These are phyloP conservation scores for Sinohyriopsis cumingii DNA, from an alignment of 2,888 invertebrate genomes.

Conservation along the genomic window DNA sequence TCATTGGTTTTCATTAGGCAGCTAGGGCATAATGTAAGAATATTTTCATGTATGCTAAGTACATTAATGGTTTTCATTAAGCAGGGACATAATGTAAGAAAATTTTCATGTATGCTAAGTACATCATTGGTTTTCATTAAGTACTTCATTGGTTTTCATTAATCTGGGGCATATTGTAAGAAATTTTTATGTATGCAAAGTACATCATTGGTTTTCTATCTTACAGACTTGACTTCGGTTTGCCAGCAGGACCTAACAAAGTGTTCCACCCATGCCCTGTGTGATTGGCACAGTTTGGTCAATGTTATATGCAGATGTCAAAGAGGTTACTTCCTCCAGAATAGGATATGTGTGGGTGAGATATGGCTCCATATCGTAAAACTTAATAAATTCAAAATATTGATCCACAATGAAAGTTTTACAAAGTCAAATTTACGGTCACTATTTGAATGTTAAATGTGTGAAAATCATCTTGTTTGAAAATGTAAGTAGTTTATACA, in stretches of 20 bases:
- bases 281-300: constrained; percentile 42
- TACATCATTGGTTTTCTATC: background rate
- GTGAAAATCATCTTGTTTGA: too few species aligned
- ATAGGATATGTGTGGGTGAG: constrained; percentile 60
- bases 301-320: constrained; percentile 62
- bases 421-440: too few species aligned
- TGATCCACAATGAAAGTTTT: too few species aligned
- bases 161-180: too few species aligned
- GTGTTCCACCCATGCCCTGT: constrained; percentile 54
- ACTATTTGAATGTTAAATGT: too few species aligned
- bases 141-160: too few species aligned
- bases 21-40: constrained; percentile 6
- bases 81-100: too few species aligned
- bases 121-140: too few species aligned
- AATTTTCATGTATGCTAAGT: too few species aligned
- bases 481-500: too few species aligned
- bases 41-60: background rate
- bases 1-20: constrained; percentile 6
- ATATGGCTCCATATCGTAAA: background rate
- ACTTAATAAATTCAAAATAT: background rate
- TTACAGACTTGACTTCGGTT: constrained; percentile 35
- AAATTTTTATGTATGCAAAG: background rate
- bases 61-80: too few species aligned
- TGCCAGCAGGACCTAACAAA: constrained; percentile 47
- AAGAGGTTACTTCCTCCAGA: constrained; percentile 60